Conservation (phyloP, 2,797 vertebrate genomes). For the Acropternis orthonyx region DNA sequence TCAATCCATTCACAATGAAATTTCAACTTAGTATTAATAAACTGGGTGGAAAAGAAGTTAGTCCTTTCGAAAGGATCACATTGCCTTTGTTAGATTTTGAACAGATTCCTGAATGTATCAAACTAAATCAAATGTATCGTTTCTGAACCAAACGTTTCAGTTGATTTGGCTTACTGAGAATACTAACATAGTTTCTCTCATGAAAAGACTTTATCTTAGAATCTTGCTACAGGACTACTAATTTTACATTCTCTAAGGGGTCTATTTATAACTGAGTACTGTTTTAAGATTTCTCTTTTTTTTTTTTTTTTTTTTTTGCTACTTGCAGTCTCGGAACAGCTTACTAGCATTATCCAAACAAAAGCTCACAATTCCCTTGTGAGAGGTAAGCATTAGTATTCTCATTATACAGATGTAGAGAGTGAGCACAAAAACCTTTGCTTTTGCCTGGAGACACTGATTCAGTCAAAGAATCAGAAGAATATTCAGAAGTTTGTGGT, state of each 20-base stretch:
- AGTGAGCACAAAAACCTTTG: background rate
- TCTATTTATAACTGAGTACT: background rate
- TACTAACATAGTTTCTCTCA: background rate
- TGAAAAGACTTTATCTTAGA: background rate
- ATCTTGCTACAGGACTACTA: background rate
- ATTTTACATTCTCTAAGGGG: background rate
- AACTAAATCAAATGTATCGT: background rate
- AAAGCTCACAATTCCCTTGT: background rate
- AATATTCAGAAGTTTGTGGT: background rate
- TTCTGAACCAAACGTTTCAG: background rate
- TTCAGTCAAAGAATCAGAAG: background rate
- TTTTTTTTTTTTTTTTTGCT: background rate
- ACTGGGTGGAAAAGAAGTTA: accelerated
- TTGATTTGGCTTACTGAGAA: background rate
- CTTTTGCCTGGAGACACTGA: background rate
- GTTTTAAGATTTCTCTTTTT: background rate
- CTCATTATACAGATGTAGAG: background rate
- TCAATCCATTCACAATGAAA: background rate
- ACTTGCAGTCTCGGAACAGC: background rate
- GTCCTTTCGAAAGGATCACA: background rate
- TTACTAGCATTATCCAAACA: background rate
- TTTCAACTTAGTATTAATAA: background rate
- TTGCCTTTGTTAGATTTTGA: background rate
- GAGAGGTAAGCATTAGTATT: background rate
- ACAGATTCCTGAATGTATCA: background rate